Base-by-base conservation (phyloP, 2,888 invertebrate species). In the Cantharis rustica region DNA sequence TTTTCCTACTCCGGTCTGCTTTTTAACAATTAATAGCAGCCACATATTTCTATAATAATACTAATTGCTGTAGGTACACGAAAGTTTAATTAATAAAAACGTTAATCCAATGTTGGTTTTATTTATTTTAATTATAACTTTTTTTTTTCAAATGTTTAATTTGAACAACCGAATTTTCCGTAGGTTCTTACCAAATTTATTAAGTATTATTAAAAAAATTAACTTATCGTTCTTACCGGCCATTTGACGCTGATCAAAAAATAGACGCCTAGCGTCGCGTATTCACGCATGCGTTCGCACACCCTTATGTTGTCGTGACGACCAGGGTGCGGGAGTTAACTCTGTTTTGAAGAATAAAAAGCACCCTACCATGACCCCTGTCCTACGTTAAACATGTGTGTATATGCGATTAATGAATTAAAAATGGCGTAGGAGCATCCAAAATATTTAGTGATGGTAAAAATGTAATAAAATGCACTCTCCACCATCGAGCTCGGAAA, bases 271-370 rank as follows among this genome's bases (percentile, higher is more conserved):
- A 74, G 79, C 82, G 80, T 79, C 81, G 71, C 64, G 47, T 72
- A 61, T 63, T 62, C 73, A 79, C 82, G 82, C 82, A 79, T 79
- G 82, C 82, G 80, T 76, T 73, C 76, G 80, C 82, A 82, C 83
- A 83, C 83, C 83, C 83, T 82, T 81, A 76, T 77, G 81, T 83
- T 79, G 79, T 80, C 81, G 76, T 80, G 81, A 74, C 80, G 79
- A 82, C 81, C 81, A 76, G 79, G 80, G 80, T 79, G 82, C 81
- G 82, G 82, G 81, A 80, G 82, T 82, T 68, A 76, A 77, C 79
- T 71, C 75, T 69, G 70, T 77, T 71, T 77, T 70, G 75, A 78
- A 81, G 81, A 78, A 78, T 72, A 75, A 76, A 75, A 77, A 77
- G 81, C 80, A 81, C 82, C 82, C 82, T 80, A 79, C 80, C 78